A percentile compares a stretch with the other conserved stretches of the same genome.
Conservation (phyloP, 2,888 invertebrate species). For the Acholoe squamosa region DNA sequence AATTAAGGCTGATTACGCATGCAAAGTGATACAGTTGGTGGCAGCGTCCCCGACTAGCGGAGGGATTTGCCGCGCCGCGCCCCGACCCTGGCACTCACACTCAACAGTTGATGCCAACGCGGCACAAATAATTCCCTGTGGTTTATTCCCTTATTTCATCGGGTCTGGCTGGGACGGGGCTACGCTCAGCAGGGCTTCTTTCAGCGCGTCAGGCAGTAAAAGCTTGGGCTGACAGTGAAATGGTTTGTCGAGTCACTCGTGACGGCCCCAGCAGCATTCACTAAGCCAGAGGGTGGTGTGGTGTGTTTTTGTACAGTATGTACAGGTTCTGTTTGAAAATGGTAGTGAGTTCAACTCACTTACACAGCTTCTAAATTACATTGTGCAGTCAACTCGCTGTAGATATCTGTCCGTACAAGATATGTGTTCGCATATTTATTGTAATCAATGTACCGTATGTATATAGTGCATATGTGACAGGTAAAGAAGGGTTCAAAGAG, state of each 20-base stretch:
- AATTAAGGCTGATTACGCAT: constrained; percentile 51
- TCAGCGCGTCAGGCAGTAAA: not conserved
- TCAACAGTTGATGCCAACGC: not conserved
- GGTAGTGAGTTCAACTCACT: too few species aligned
- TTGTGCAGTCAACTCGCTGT: too few species aligned
- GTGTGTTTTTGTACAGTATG: not conserved
- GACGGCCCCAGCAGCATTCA: not conserved
- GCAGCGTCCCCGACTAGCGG: not conserved
- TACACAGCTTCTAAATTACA: too few species aligned
- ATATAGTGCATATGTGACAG: too few species aligned
- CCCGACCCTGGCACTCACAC: constrained; percentile 25
- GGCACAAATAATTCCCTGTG: constrained; percentile 44
- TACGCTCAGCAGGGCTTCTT: not conserved
- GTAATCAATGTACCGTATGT: too few species aligned
- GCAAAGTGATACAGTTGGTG: constrained; percentile 59
- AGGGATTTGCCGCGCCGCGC: constrained; percentile 21
- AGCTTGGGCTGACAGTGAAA: not conserved
- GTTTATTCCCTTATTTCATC: constrained; percentile 54
- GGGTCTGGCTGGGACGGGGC: not conserved
- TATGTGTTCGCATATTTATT: too few species aligned
- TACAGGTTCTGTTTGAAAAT: not conserved
- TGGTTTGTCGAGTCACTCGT: too few species aligned
- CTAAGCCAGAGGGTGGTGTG: not conserved
- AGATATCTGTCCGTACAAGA: too few species aligned
- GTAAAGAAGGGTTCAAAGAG: too few species aligned